Conservation (phyloP, 2,888 invertebrate genomes). For the Orthonevra nobilis region DNA sequence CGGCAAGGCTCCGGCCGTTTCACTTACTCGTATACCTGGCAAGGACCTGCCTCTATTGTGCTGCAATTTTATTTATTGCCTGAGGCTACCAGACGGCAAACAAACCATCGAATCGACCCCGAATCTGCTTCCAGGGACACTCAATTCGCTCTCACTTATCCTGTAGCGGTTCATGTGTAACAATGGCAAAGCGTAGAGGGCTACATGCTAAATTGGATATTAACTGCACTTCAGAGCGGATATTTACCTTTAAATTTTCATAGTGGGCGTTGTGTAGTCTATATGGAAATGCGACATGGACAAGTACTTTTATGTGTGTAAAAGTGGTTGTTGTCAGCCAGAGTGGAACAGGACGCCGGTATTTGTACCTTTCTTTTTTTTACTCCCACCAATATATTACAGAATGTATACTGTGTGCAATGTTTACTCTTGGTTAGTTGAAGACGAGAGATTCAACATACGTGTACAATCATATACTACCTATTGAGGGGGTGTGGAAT, state of each 20-base stretch:
- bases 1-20: too few species aligned
- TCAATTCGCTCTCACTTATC: conserved; percentile 56
- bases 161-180: conserved; percentile 13
- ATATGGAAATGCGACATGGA: conserved; percentile 56
- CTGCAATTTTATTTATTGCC: conserved; percentile 64
- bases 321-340: conserved; percentile 30
- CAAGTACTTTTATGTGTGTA: conserved; percentile 34
- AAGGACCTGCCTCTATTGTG: conserved; percentile 48
- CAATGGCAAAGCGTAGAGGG: conserved; percentile 31
- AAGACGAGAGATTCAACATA: too few species aligned
- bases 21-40: background rate
- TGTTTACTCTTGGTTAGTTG: too few species aligned
- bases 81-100: conserved; percentile 65
- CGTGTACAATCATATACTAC: too few species aligned
- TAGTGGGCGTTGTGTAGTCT: conserved; percentile 39
- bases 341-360: too few species aligned
- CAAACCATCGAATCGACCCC: conserved; percentile 67
- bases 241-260: conserved; percentile 65
- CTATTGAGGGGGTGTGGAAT: too few species aligned
- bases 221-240: conserved; percentile 67
- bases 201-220: conserved; percentile 66
- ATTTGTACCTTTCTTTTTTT: too few species aligned
- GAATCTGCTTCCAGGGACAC: conserved; percentile 63
- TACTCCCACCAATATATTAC: too few species aligned
- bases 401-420: too few species aligned